A percentile compares a stretch with the other conserved stretches of the same genome.
These are phyloP conservation scores for Irena cyanogastra DNA, from an alignment of 2,113 vertebrate genomes.

Conservation along the genomic window DNA sequence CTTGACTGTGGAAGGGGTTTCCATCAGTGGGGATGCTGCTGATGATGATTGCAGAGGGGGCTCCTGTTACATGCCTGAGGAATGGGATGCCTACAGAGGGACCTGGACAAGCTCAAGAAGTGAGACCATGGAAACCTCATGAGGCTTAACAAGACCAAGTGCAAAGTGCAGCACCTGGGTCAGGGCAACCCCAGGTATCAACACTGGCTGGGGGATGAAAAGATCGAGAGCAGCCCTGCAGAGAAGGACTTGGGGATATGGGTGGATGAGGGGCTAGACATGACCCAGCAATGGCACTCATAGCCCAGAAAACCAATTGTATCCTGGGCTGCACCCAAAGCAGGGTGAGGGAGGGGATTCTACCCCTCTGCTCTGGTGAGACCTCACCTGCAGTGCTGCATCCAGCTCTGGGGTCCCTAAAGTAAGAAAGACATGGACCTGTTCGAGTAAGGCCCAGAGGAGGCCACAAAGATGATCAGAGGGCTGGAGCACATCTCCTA, in stretches of 20 bases:
- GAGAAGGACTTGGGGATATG: neutral
- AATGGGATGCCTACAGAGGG: neutral
- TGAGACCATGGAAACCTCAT: neutral
- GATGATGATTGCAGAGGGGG: no score
- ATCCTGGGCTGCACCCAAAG: neutral
- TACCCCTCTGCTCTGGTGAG: neutral
- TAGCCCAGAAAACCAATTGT: neutral
- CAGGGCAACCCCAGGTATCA: accelerated
- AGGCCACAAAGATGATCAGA: neutral
- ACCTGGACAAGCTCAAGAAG: neutral
- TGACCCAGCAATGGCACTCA: neutral
- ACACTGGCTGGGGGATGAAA: no score
- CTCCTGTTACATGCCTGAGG: neutral
- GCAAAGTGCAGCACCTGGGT: neutral
- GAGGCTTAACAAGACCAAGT: neutral
- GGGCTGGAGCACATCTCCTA: neutral
- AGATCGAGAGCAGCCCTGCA: neutral
- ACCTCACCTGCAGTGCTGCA: neutral
- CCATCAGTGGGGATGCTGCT: neutral
- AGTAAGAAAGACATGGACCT: neutral
- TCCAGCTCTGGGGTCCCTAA: neutral
- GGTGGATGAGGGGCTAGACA: neutral
- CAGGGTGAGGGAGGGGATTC: neutral
- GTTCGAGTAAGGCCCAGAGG: neutral
- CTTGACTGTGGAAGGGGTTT: neutral